Base-by-base conservation (phyloP, 2,797 vertebrate genomes). In the Bucorvus abyssinicus region DNA sequence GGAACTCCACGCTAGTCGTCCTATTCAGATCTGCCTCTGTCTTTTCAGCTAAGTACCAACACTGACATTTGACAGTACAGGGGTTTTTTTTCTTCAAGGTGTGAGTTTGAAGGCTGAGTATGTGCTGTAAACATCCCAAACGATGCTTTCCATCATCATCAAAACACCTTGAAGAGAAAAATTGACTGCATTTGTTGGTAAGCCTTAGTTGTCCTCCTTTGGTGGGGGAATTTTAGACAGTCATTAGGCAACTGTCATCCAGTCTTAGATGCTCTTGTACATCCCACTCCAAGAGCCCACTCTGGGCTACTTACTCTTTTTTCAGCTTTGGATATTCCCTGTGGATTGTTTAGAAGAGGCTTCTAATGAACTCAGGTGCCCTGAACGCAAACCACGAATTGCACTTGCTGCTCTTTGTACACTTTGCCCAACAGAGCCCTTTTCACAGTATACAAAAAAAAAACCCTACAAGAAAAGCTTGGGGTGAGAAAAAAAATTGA, bases 251-350 rank as follows among this genome's bases (percentile, higher is more conserved):
- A 30, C 5, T 2, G 3, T 15, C 59, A 78, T 21, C 40, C 30
- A 61, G 42, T 14, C 60, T 60, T 11, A 34, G 14, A 57, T n/a
- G 42, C 55, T 68, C 55, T 49, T 56, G 36, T 22, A 59, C 3
- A 20, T 29, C 38, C 56, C 23, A 13, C 45, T 76, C 32, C 21
- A 76, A 87, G 60, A 69, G 56, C 52, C 64, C 67, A 64, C 73
- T 65, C 75, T 57, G 60, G 34, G 57, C 74, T 74, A 84, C 56
- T 89, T 84, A 21, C 29, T 74, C 30, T 17, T 86, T 90, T 82
- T 80, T 67, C 85, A 82, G 59, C 32, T 95, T 85, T 82, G 55
- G 76, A 12, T 77, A 91, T 44, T 94, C 91, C 87, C 82, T 60
- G 59, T 32, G 56, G 22, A 57, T 36, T 44, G 45, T 68, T 91